Percentiles rank a stretch among this genome's conserved stretches.
These are phyloP conservation scores for Pangasius djambal DNA, from an alignment of 2,797 vertebrate genomes.

Conservation along the genomic window DNA sequence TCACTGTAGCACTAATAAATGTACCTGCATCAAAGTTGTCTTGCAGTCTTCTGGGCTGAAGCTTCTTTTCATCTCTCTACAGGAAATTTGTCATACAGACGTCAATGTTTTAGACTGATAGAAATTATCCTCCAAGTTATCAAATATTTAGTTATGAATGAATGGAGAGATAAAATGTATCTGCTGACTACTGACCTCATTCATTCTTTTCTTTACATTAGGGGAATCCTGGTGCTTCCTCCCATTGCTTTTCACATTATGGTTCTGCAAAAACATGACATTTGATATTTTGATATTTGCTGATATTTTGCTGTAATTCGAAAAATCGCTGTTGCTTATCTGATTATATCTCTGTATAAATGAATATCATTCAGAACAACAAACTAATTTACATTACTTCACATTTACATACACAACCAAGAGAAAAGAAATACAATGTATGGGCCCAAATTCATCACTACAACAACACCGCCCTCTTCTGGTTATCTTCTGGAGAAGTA, in stretches of 20 bases:
- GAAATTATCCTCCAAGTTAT: not conserved
- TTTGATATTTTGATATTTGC: too few relatives aligned
- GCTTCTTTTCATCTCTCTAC: constrained; percentile 90
- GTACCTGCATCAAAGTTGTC: constrained; percentile 90
- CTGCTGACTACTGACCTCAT: constrained; percentile 76
- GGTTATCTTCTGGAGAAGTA: not conserved
- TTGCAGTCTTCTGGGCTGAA: constrained; percentile 87
- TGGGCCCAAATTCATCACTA: not conserved
- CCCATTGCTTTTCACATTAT: constrained; percentile 79
- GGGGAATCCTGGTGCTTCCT: constrained; percentile 85
- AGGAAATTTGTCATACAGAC: constrained; percentile 45
- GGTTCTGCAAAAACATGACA: constrained; percentile 67
- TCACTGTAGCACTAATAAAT: constrained; percentile 38
- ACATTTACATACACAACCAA: not conserved
- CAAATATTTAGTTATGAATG: not conserved
- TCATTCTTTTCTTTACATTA: constrained; percentile 82
- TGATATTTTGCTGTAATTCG: not conserved
- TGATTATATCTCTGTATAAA: not conserved
- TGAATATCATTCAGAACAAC: not conserved
- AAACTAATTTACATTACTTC: not conserved
- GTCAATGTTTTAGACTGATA: not conserved
- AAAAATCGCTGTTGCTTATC: not conserved
- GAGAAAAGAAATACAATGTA: not conserved
- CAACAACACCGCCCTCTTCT: constrained; percentile 27
- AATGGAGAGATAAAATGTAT: constrained; percentile 54